Conservation (phyloP, 2,797 vertebrate genomes). For the Pantherophis alleghaniensis region DNA sequence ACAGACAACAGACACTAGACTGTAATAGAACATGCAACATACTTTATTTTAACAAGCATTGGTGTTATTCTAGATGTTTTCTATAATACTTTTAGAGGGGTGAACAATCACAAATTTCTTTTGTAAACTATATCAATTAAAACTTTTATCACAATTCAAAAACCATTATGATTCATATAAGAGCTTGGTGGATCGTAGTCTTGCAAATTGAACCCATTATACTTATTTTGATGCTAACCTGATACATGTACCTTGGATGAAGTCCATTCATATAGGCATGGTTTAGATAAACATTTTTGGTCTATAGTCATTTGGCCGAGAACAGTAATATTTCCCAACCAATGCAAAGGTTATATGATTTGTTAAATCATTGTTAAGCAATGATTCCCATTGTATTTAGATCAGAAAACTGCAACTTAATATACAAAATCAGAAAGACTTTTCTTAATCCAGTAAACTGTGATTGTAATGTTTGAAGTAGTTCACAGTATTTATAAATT, state of each 20-base stretch:
- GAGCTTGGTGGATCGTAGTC: slow-evolving; percentile 44
- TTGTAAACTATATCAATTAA: slow-evolving; percentile 48
- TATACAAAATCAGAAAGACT: neutral
- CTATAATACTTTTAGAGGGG: slow-evolving; percentile 34
- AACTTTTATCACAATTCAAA: slow-evolving; percentile 47
- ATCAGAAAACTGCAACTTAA: neutral
- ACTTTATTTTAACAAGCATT: slow-evolving; percentile 45
- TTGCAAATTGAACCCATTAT: slow-evolving; percentile 55
- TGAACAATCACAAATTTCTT: slow-evolving; percentile 40
- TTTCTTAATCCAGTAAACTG: neutral
- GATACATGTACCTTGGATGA: neutral
- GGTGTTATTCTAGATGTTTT: slow-evolving; percentile 39
- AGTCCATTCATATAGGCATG: neutral
- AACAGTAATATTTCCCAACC: neutral
- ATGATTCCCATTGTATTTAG: neutral
- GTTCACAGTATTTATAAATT: neutral
- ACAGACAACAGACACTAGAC: neutral
- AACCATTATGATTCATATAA: slow-evolving; percentile 40
- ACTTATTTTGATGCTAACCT: slow-evolving; percentile 23
- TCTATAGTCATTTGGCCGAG: neutral
- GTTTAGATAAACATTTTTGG: neutral
- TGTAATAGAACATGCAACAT: slow-evolving; percentile 24
- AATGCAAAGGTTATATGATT: neutral
- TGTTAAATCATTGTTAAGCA: neutral
- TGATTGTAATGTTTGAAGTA: neutral